Percentiles rank a stretch among this genome's conserved stretches.
Conservation (phyloP, 2,113 vertebrate species). For the Macrotus californicus region DNA sequence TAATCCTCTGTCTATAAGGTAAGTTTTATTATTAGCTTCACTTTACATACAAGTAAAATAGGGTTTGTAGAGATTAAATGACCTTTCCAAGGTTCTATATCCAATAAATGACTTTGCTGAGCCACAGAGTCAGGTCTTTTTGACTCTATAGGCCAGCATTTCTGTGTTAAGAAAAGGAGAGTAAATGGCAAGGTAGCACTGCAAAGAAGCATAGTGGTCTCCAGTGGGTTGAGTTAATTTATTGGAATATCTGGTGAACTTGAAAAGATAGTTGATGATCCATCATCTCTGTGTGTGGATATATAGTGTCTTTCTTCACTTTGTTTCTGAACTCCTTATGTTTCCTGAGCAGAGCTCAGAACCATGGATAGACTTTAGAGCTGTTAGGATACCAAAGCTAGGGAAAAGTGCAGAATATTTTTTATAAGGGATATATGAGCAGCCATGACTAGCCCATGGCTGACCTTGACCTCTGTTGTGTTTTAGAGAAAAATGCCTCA, state of each 20-base stretch:
- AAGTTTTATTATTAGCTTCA: not conserved
- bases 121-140: not conserved
- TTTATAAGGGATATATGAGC: not conserved
- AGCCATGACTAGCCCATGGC: not conserved
- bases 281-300: not conserved
- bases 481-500: not conserved
- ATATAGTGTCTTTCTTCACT: not conserved
- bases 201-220: not conserved
- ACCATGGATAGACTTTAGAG: not conserved
- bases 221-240: not conserved
- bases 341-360: not conserved
- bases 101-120: not conserved
- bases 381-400: not conserved
- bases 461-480: not conserved
- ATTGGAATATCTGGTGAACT: not conserved
- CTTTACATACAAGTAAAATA: not conserved
- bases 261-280: not conserved
- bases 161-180: not conserved
- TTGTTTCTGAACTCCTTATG: not conserved
- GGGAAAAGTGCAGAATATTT: not conserved
- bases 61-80: not conserved
- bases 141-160: not conserved
- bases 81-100: not conserved
- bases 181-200: not conserved
- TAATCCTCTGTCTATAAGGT: not conserved